These are phyloP conservation scores for Rotaria magnacalcarata DNA, from an alignment of 2,888 invertebrate species.

Conservation along the genomic window DNA sequence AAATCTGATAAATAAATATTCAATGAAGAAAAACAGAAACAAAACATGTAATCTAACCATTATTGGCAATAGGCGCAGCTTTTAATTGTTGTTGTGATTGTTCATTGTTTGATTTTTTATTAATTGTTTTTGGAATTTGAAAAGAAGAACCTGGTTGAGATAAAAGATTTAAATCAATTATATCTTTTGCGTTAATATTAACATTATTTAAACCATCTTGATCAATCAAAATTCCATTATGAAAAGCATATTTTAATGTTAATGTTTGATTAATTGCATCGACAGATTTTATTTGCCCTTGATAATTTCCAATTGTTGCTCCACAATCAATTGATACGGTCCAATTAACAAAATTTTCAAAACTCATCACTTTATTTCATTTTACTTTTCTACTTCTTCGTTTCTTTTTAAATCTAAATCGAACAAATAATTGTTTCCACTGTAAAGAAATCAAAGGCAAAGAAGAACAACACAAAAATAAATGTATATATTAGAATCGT, in stretches of 20 bases:
- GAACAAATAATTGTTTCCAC: neutral
- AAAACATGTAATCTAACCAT: neutral
- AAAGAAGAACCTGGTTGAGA: neutral
- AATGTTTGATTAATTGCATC: constrained; percentile 21
- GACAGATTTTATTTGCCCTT: constrained; percentile 30
- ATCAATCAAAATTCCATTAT: constrained; percentile 17
- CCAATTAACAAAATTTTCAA: constrained; percentile 29
- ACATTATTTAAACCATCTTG: no score
- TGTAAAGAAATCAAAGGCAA: no score
- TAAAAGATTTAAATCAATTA: constrained; percentile 8
- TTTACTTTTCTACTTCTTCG: neutral
- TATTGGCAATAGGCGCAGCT: neutral
- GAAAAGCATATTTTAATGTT: neutral
- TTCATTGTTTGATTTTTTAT: neutral
- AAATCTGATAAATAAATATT: no score
- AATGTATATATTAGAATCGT: no score
- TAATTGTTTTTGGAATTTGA: constrained; percentile 14
- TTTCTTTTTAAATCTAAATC: neutral
- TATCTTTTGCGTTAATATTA: neutral
- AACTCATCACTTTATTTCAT: neutral
- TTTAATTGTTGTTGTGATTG: neutral
- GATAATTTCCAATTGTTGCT: neutral
- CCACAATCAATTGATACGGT: constrained; percentile 31
- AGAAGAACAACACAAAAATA: no score
- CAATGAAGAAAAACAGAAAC: no score